A percentile compares a stretch with the other conserved stretches of the same genome.
These are phyloP conservation scores for Galaxias olidus DNA, from an alignment of 2,797 vertebrate genomes.

Conservation along the genomic window DNA sequence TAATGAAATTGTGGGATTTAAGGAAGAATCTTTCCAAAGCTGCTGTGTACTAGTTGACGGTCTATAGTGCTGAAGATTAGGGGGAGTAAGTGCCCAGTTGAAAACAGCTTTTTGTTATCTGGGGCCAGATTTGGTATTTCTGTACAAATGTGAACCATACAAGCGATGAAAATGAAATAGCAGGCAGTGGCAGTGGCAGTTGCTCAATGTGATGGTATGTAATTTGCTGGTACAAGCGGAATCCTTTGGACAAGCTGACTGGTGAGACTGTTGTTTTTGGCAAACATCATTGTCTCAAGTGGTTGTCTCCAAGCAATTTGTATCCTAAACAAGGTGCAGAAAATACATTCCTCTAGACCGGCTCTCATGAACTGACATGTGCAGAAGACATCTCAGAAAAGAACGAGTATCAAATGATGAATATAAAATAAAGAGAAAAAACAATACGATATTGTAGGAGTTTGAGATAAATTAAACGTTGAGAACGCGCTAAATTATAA, in stretches of 20 bases:
- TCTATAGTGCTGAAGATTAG: background rate
- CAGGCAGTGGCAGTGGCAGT: slow-evolving; percentile 41
- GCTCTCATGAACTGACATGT: background rate
- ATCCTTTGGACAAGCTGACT: slow-evolving; percentile 39
- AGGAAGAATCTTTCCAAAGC: slow-evolving; percentile 37
- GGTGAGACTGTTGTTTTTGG: slow-evolving; percentile 62
- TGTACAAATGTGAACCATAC: slow-evolving; percentile 57
- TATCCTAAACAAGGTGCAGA: slow-evolving; percentile 29
- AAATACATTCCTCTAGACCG: background rate
- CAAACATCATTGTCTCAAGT: slow-evolving; percentile 48
- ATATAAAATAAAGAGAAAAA: too few species aligned
- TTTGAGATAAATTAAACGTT: too few species aligned
- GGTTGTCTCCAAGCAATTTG: slow-evolving; percentile 50
- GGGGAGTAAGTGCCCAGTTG: slow-evolving; percentile 44
- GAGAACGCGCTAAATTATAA: too few species aligned
- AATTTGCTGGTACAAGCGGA: slow-evolving; percentile 63
- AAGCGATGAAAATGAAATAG: slow-evolving; percentile 19
- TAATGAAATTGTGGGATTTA: slow-evolving; percentile 54
- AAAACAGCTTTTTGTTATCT: slow-evolving; percentile 43
- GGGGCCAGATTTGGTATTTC: slow-evolving; percentile 57
- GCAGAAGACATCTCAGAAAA: background rate
- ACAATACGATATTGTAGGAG: too few species aligned
- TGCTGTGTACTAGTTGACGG: slow-evolving; percentile 37
- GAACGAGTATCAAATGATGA: background rate
- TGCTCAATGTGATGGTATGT: slow-evolving; percentile 32